A percentile compares a stretch with the other conserved stretches of the same genome.
Evolutionary conservation across 1,140 invertebrate genomes (phyloP).

Genomic region (Latrodectus geometricus): DNA sequence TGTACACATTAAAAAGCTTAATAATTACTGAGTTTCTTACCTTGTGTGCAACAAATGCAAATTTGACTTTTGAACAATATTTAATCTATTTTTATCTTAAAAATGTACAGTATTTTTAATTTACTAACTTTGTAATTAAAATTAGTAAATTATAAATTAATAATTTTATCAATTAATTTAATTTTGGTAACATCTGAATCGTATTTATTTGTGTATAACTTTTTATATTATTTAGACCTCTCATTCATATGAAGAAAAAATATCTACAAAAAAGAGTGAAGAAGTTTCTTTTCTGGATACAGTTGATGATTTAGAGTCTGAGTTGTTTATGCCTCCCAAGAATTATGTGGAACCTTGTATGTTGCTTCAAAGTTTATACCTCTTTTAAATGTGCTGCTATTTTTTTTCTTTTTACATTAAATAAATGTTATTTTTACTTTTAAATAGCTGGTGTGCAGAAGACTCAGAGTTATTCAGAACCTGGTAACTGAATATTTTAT

Average conservation of each 20-base stretch:
- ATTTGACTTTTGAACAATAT: no score
- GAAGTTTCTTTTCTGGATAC: conserved; percentile 23
- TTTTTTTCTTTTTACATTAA: background rate
- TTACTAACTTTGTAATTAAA: no score
- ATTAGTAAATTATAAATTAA: no score
- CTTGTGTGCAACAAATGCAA: no score
- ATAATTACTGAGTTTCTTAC: no score
- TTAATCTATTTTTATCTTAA: no score
- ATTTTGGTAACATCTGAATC: background rate
- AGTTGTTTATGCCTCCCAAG: conserved; percentile 44
- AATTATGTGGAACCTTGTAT: conserved; percentile 48
- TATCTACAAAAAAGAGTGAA: conserved; percentile 49
- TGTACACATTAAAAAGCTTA: no score
- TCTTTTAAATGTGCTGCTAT: background rate
- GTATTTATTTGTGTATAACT: background rate
- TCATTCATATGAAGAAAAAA: conserved; percentile 1
- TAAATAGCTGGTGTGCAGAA: background rate
- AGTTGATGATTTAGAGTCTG: conserved; percentile 41
- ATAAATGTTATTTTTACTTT: background rate
- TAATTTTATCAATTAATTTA: no score
- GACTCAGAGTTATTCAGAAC: background rate
- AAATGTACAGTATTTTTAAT: no score
- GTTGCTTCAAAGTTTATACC: background rate
- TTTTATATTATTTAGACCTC: background rate
- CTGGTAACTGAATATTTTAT: background rate